Base-by-base conservation (phyloP, 2,888 invertebrate species). In the Harpagoxenus sublaevis region DNA sequence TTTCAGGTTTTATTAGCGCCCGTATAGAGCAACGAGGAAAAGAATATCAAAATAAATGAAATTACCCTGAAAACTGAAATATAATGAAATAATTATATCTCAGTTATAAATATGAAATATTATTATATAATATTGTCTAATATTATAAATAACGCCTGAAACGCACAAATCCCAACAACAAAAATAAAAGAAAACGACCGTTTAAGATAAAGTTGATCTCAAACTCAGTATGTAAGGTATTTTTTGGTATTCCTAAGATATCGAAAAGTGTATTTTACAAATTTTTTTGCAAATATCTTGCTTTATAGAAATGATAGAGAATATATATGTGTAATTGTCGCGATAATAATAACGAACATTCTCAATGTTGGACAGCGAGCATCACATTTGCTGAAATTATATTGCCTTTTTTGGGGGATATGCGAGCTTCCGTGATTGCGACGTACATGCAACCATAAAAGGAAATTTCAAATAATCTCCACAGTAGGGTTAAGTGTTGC, bases 1-100 rank as follows among this genome's bases (percentile, higher is more conserved):
- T 75, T 63, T 75, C 28, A 15, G 45, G 31, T 48, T 74, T 31
- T 53, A 48, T 75, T 75, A 51, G 45, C n/a, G 18, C n/a, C 28
- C 15, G 15, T 28, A n/a, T 62, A 60, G 8, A n/a, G 8, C 15
- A 71, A 48, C 9, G 28, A 31, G n/a, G 28, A 10, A 71, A 42
- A 71, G 18, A 74, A 2, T 31, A 74, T 74, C 9, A 62, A 62
- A 23, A 45, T 57, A 45, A 5, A 10, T 28, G 10, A 8, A 55
- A 23, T 31, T 39, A 39, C 15, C 15, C 35, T 35, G n/a, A 70
- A 23, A 35, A 68, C 2, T 12, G 10, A 53, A 70, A 35, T 53
- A 70, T 10, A 70, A 70, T 53, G 35, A 3, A 53, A 71, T 2
- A n/a, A n/a, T 35, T 39, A 39, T 42, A 63, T 63, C 6, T 63